Conservation (phyloP, 2,888 invertebrate genomes). For the Antheraea assamensis region DNA sequence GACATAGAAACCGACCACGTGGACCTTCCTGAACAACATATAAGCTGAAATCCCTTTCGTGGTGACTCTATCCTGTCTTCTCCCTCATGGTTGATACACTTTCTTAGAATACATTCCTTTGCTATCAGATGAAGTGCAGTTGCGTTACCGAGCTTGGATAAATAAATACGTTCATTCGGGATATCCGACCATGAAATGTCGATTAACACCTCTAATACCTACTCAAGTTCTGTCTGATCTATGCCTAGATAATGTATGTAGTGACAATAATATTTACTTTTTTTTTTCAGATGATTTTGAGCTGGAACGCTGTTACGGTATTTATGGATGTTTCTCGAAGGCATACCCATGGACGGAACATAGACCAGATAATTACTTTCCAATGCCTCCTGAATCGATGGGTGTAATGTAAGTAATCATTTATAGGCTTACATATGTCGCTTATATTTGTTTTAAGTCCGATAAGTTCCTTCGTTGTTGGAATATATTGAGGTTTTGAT, state of each 20-base stretch:
- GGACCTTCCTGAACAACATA: not conserved
- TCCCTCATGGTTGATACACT: not conserved
- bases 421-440: not conserved
- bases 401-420: slow-evolving; percentile 70
- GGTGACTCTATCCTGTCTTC: not conserved
- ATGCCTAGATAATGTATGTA: not conserved
- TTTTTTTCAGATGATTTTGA: slow-evolving; percentile 68
- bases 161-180: not conserved
- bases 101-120: not conserved
- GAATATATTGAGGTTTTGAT: not conserved
- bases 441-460: not conserved
- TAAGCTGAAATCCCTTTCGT: too few species aligned
- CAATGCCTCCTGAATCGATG: slow-evolving; percentile 85
- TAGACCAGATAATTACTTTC: slow-evolving; percentile 90
- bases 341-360: slow-evolving; percentile 90
- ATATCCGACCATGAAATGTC: not conserved
- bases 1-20: not conserved
- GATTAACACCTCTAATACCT: too few species aligned
- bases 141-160: not conserved
- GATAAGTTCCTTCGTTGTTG: not conserved
- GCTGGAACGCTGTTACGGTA: slow-evolving; percentile 86
- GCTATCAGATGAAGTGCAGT: not conserved
- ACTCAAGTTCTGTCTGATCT: too few species aligned
- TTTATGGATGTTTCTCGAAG: slow-evolving; percentile 91
- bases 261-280: not conserved